Evolutionary conservation across 2,113 vertebrate genomes (phyloP).

Genomic region (Marcusenius ussheri): DNA sequence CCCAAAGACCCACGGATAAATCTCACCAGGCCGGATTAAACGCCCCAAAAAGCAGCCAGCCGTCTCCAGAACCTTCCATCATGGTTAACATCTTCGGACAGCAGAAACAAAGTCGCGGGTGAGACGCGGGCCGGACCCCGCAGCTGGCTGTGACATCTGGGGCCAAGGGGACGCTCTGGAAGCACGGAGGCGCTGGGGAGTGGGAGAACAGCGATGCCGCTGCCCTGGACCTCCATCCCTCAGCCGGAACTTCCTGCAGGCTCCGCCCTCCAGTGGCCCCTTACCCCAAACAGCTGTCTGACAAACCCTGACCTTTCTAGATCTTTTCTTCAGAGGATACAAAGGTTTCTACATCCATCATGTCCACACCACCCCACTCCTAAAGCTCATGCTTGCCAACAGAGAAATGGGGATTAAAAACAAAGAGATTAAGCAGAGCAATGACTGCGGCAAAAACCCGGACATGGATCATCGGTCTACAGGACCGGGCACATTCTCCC

Average conservation of each 20-base stretch:
- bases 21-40: slow-evolving; percentile 68
- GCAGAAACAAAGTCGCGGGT: slow-evolving; percentile 36
- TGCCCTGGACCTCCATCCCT: neutral
- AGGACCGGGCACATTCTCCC: neutral
- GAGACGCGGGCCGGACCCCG: slow-evolving; percentile 31
- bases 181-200: slow-evolving; percentile 60
- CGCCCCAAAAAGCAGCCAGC: slow-evolving; percentile 78
- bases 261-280: neutral
- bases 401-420: neutral
- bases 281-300: neutral
- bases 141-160: slow-evolving; percentile 63
- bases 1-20: slow-evolving; percentile 55
- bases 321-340: neutral
- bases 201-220: slow-evolving; percentile 46
- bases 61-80: slow-evolving; percentile 60
- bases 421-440: neutral
- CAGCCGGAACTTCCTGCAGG: neutral
- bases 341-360: neutral
- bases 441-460: neutral
- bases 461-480: neutral
- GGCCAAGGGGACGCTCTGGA: slow-evolving; percentile 57
- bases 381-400: neutral
- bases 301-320: neutral
- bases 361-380: neutral
- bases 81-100: slow-evolving; percentile 81